These are phyloP conservation scores for Chymomyza amoena DNA, from an alignment of 2,888 invertebrate genomes.

Conservation along the genomic window DNA sequence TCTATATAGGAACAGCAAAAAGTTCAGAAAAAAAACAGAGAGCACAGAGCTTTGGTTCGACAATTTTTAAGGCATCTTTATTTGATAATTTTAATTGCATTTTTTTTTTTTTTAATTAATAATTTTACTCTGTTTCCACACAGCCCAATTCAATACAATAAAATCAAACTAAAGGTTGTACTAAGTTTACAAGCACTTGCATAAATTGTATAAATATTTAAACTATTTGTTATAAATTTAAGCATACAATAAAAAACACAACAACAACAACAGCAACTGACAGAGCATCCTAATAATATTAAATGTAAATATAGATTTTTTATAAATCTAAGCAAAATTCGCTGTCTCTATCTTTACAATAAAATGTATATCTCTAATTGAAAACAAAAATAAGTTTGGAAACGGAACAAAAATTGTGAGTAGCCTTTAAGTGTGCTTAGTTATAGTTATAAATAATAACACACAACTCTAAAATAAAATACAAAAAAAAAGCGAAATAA, in stretches of 20 bases:
- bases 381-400: slow-evolving; percentile 17
- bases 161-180: slow-evolving; percentile 58
- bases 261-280: slow-evolving; percentile 29
- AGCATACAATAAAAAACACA: slow-evolving; percentile 2
- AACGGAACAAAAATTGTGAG: slow-evolving; percentile 58
- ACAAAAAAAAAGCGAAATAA: not conserved
- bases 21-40: not conserved
- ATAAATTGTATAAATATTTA: slow-evolving; percentile 9
- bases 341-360: not conserved
- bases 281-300: slow-evolving; percentile 14
- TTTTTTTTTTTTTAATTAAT: not conserved
- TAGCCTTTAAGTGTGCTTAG: slow-evolving; percentile 68
- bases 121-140: not conserved
- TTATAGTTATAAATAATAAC: slow-evolving; percentile 57
- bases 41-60: not conserved
- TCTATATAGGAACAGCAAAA: slow-evolving; percentile 29
- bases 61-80: not conserved
- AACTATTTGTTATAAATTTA: not conserved
- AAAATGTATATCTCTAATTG: not conserved
- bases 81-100: not conserved
- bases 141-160: slow-evolving; percentile 22
- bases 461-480: slow-evolving; percentile 2
- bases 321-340: not conserved
- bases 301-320: not conserved
- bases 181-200: slow-evolving; percentile 54